A percentile compares a stretch with the other conserved stretches of the same genome.
Evolutionary conservation across 2,113 vertebrate species (phyloP).

Genomic region (Rhynchomys soricoides): DNA sequence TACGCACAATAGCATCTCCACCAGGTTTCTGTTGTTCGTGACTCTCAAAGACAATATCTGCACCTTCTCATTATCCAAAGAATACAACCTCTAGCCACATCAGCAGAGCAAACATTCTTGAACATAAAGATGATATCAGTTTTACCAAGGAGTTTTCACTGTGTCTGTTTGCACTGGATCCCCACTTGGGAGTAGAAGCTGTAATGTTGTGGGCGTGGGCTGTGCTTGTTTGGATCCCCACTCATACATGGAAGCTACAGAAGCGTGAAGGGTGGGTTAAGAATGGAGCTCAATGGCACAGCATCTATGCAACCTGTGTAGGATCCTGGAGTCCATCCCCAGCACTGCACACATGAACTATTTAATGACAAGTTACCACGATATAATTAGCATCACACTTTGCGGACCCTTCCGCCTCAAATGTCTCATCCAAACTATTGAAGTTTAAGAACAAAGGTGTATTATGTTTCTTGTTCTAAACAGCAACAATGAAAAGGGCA

Average conservation of each 20-base stretch:
- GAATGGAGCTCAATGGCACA: background rate
- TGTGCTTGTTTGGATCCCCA: background rate
- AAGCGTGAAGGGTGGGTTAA: background rate
- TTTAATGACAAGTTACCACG: background rate
- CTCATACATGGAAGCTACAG: background rate
- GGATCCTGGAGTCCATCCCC: too few species aligned
- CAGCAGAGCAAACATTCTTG: background rate
- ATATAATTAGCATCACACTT: background rate
- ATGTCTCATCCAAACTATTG: background rate
- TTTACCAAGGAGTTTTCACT: background rate
- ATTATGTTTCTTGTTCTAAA: background rate
- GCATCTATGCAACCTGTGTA: accelerated
- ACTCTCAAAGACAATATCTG: background rate
- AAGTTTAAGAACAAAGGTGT: background rate
- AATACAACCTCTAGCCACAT: background rate
- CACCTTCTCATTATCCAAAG: slow-evolving; percentile 7
- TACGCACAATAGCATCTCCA: background rate
- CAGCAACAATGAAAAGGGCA: background rate
- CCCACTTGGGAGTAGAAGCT: background rate
- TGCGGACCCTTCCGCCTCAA: background rate
- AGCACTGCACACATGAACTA: too few species aligned
- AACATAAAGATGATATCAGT: background rate
- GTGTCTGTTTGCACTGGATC: background rate
- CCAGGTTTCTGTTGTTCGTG: background rate
- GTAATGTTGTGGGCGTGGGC: background rate